phyloP scores from a whole-genome alignment of 2,113 vertebrate species.

The Cygnus atratus region DNA sequence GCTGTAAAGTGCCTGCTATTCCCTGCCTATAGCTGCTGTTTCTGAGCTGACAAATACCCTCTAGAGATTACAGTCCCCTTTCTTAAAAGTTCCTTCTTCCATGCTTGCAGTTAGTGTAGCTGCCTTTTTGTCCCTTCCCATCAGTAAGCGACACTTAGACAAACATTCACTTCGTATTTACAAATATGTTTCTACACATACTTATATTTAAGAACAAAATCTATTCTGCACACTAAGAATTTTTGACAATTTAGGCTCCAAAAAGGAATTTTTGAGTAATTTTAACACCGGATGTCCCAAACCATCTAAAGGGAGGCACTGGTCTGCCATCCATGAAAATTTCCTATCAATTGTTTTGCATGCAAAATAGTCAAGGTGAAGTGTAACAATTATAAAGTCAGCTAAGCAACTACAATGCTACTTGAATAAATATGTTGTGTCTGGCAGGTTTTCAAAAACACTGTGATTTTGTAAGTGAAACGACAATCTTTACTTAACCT shows the following conservation, averaged over 20 bases:
- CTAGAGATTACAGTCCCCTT: not conserved
- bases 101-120: not conserved
- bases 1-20: not conserved
- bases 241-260: not conserved
- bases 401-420: not conserved
- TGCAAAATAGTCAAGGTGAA: constrained; percentile 17
- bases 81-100: not conserved
- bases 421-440: constrained; percentile 34
- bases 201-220: not conserved
- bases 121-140: not conserved
- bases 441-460: constrained; percentile 39
- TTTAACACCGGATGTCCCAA: constrained; percentile 10
- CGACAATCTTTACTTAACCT: constrained; percentile 23
- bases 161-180: not conserved
- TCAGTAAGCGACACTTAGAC: not conserved
- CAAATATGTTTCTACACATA: not conserved
- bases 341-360: constrained; percentile 23
- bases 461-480: not conserved
- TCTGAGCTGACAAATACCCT: constrained; percentile 10
- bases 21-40: not conserved
- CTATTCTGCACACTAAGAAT: not conserved
- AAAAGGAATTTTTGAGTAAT: not conserved
- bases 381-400: constrained; percentile 11
- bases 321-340: not conserved
- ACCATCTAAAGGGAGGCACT: not conserved